Conservation (phyloP, 2,797 vertebrate species). For the Ptychobarbus kaznakovi region DNA sequence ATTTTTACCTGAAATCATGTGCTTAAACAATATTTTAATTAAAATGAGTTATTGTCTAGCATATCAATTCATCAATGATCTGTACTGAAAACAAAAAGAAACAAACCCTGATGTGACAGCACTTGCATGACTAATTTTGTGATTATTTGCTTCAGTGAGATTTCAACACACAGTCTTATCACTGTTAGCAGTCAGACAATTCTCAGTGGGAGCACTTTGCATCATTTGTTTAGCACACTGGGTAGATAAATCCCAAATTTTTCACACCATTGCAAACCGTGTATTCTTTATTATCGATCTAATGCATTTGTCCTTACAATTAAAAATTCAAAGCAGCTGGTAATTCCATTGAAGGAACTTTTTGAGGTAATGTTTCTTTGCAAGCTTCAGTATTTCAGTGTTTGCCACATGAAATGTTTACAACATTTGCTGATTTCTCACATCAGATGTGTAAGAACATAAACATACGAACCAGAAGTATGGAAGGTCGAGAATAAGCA, state of each 20-base stretch:
- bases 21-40: neutral
- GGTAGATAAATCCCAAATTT: neutral
- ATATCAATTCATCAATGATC: neutral
- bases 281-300: neutral
- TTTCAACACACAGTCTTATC: constrained; percentile 41
- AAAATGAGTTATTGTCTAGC: neutral
- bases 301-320: neutral
- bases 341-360: neutral
- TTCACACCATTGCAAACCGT: constrained; percentile 24
- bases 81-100: neutral
- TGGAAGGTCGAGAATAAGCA: constrained; percentile 67
- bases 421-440: constrained; percentile 3
- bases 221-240: neutral
- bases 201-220: constrained; percentile 38
- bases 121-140: constrained; percentile 14
- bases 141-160: neutral
- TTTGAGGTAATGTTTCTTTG: neutral
- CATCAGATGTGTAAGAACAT: constrained; percentile 1
- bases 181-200: constrained; percentile 62
- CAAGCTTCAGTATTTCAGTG: neutral
- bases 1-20: neutral
- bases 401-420: neutral
- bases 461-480: constrained; percentile 69
- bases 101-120: neutral
- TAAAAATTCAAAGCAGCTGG: constrained; percentile 10